phyloP scores from a whole-genome alignment of 2,113 vertebrate species.

The Motacilla alba region DNA sequence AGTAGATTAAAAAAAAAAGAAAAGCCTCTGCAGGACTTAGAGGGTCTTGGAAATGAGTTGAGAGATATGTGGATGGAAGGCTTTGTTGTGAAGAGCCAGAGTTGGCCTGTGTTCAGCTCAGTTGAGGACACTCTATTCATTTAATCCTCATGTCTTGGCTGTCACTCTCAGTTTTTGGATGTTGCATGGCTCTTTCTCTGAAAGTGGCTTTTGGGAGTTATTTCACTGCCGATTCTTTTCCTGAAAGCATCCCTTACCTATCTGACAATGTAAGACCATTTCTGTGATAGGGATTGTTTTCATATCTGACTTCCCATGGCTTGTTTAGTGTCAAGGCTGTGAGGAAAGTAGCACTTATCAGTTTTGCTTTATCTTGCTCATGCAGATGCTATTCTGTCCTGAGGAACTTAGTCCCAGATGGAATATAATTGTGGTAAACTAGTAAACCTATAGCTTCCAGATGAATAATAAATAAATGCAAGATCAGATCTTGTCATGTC shows the following conservation, averaged over 20 bases:
- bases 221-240: background rate
- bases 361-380: background rate
- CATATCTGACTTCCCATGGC: background rate
- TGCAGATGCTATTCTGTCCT: background rate
- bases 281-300: background rate
- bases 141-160: background rate
- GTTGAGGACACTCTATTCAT: background rate
- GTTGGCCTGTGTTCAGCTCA: background rate
- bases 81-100: background rate
- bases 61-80: background rate
- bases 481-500: background rate
- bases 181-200: background rate
- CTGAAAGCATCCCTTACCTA: background rate
- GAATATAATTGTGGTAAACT: background rate
- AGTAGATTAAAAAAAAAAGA: background rate
- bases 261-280: background rate
- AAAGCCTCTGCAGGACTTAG: background rate
- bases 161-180: background rate
- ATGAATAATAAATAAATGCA: background rate
- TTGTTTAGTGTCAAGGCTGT: background rate
- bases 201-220: background rate
- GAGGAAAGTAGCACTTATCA: background rate
- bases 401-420: background rate
- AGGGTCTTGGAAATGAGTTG: background rate
- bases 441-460: constrained; percentile 6